phyloP scores from a whole-genome alignment of 2,888 invertebrate genomes.

The Sympetrum striolatum region DNA sequence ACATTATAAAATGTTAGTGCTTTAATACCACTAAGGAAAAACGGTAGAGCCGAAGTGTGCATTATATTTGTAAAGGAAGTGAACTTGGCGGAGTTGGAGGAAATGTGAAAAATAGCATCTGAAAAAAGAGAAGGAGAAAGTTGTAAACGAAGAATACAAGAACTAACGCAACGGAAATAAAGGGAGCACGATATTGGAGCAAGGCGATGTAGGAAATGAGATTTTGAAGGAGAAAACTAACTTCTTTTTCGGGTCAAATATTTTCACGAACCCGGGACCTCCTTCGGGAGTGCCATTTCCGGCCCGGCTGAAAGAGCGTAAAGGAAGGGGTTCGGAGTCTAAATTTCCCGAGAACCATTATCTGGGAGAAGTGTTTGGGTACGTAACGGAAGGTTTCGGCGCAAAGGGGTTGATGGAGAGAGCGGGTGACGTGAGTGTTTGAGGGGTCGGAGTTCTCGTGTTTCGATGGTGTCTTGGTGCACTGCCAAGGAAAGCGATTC shows the following conservation, averaged over 20 bases:
- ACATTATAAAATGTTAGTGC: too few relatives aligned
- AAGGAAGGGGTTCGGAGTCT: background rate
- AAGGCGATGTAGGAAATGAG: too few relatives aligned
- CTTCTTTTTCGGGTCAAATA: background rate
- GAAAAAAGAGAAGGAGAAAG: background rate
- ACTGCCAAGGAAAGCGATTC: background rate
- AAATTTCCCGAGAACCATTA: background rate
- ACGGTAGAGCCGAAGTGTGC: too few relatives aligned
- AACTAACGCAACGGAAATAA: background rate
- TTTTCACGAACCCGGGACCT: background rate
- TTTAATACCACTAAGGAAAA: too few relatives aligned
- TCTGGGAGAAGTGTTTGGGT: background rate
- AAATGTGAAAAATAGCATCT: background rate
- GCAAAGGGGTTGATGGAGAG: background rate
- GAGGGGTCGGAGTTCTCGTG: background rate
- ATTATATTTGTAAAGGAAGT: too few relatives aligned
- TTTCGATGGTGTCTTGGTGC: background rate
- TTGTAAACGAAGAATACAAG: background rate
- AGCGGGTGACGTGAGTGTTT: background rate
- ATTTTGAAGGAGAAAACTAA: background rate
- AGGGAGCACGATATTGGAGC: background rate
- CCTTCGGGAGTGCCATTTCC: background rate
- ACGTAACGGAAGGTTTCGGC: background rate
- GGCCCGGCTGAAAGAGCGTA: background rate
- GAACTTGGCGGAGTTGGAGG: background rate